Evolutionary conservation across 2,113 vertebrate genomes (phyloP).

Genomic region (Nerophis ophidion): DNA sequence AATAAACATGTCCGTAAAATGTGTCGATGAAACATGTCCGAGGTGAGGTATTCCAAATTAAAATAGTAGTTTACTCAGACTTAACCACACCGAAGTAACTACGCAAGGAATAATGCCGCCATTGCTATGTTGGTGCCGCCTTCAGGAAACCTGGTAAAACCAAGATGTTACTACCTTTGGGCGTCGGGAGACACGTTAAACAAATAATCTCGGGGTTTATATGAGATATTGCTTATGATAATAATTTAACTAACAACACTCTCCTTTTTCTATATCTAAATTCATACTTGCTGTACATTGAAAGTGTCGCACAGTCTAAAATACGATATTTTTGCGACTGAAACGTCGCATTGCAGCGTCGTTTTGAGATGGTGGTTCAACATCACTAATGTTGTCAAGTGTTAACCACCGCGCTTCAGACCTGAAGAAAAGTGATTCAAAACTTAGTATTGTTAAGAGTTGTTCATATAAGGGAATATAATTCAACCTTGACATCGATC

Average conservation of each 20-base stretch:
- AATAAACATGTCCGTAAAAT: constrained; percentile 22
- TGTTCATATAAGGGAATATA: too few species aligned
- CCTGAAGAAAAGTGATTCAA: not conserved
- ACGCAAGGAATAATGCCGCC: not conserved
- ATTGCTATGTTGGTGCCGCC: too few species aligned
- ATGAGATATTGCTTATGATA: too few species aligned
- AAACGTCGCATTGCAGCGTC: not conserved
- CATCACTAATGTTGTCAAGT: constrained; percentile 1
- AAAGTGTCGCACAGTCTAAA: not conserved
- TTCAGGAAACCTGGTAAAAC: too few species aligned
- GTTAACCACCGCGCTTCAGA: not conserved
- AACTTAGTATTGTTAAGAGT: too few species aligned
- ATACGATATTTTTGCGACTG: not conserved
- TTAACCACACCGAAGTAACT: not conserved
- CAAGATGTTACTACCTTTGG: too few species aligned
- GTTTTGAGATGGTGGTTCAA: constrained; percentile 22
- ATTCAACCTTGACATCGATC: too few species aligned
- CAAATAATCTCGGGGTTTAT: too few species aligned
- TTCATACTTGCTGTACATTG: too few species aligned
- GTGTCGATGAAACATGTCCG: constrained; percentile 33
- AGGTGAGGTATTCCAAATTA: not conserved
- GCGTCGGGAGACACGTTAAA: too few species aligned
- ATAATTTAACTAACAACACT: too few species aligned
- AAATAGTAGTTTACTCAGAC: not conserved
- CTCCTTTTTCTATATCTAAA: too few species aligned